Percentiles rank a stretch among this genome's conserved stretches.
phyloP scores from a whole-genome alignment of 2,797 vertebrate genomes.

The Balearica regulorum region DNA sequence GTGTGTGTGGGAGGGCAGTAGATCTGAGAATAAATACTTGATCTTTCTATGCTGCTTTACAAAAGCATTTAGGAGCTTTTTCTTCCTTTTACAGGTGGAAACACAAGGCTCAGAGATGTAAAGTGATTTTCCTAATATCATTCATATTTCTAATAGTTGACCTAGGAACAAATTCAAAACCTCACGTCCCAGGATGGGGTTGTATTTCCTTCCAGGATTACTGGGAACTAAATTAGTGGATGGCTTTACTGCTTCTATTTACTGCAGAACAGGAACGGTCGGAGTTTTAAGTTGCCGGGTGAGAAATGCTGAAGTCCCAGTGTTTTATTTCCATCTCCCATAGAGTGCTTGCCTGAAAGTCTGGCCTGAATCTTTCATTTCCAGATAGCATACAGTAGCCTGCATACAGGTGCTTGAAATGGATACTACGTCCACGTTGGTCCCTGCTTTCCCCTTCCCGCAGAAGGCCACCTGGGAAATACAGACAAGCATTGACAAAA shows the following conservation, averaged over 20 bases:
- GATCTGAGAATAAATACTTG: background rate
- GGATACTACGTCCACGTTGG: fast-evolving
- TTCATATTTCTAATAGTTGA: background rate
- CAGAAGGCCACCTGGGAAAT: background rate
- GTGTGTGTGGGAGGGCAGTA: background rate
- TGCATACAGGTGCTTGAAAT: background rate
- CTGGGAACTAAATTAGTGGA: background rate
- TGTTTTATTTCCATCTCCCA: background rate
- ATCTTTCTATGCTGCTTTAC: background rate
- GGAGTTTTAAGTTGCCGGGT: background rate
- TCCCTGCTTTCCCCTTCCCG: background rate
- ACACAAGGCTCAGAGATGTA: background rate
- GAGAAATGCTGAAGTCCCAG: background rate
- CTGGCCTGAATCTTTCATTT: background rate
- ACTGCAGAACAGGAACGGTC: background rate
- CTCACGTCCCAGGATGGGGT: background rate
- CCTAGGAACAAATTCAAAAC: background rate
- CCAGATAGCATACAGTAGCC: background rate
- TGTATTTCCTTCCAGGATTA: background rate
- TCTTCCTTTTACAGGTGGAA: background rate
- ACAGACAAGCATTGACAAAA: background rate
- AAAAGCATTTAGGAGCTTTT: background rate
- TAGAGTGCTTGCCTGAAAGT: background rate
- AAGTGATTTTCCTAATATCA: background rate
- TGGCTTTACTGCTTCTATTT: background rate